Conservation (phyloP, 2,797 vertebrate genomes). For the Cossypha polioptera region DNA sequence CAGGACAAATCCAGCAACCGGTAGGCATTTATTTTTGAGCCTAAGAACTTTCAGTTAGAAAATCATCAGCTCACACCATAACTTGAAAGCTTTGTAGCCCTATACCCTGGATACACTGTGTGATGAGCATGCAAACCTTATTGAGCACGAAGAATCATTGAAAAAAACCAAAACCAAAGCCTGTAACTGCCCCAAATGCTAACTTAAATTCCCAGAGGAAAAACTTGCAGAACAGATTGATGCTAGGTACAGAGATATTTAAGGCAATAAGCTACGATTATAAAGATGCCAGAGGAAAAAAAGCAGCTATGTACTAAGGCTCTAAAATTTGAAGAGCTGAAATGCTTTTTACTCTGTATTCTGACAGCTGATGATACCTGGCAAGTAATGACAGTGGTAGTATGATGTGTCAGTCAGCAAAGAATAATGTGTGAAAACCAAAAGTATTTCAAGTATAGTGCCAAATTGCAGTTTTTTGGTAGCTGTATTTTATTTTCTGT, state of each 20-base stretch:
- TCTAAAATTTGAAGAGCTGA: constrained; percentile 14
- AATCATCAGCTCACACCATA: not conserved
- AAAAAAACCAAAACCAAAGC: not conserved
- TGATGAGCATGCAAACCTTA: not conserved
- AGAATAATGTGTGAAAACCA: constrained; percentile 21
- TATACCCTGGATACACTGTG: not conserved
- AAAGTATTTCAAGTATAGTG: not conserved
- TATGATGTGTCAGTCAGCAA: not conserved
- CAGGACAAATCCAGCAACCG: not conserved
- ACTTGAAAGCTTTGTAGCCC: not conserved
- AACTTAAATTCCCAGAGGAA: not conserved
- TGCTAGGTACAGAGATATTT: not conserved
- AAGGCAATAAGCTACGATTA: not conserved
- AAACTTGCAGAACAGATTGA: not conserved
- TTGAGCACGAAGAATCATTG: not conserved
- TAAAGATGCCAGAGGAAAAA: not conserved
- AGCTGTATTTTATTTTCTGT: constrained; percentile 33
- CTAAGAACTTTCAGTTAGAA: not conserved
- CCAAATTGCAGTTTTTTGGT: not conserved
- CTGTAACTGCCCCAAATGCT: not conserved
- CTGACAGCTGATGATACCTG: not conserved
- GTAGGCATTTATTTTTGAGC: not conserved
- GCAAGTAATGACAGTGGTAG: not conserved
- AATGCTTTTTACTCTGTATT: not conserved
- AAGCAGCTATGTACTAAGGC: not conserved